Conservation (phyloP, 2,113 vertebrate genomes). For the Rhinoderma darwinii region DNA sequence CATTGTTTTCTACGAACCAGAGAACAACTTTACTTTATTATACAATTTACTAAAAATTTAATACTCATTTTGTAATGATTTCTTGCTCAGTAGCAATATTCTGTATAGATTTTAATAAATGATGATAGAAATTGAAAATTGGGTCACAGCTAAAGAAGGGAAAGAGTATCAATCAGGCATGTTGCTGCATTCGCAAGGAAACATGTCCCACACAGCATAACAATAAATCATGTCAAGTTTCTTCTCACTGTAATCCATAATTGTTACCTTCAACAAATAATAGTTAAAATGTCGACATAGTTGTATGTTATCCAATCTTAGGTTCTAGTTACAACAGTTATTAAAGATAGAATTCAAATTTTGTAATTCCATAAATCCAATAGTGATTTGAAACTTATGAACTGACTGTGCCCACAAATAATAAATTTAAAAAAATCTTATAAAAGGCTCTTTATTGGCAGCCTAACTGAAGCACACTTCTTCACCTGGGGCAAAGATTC, state of each 20-base stretch:
- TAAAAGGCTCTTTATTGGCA: no score
- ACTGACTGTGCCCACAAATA: no score
- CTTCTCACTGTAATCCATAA: slow-evolving; percentile 35
- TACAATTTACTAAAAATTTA: not conserved
- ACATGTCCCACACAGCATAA: slow-evolving; percentile 23
- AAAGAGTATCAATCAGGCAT: slow-evolving; percentile 51
- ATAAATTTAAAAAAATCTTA: no score
- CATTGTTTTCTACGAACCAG: not conserved
- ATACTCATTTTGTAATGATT: slow-evolving; percentile 17
- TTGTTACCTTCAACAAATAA: slow-evolving; percentile 41
- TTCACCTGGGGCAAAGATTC: no score
- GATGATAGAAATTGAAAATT: slow-evolving; percentile 52
- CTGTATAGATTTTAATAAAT: slow-evolving; percentile 42
- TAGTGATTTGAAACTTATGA: no score
- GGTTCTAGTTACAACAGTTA: not conserved
- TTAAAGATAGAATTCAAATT: no score
- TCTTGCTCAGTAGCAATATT: not conserved
- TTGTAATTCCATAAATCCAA: no score
- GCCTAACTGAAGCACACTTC: no score
- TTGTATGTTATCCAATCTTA: not conserved
- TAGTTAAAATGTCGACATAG: slow-evolving; percentile 28
- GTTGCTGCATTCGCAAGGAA: slow-evolving; percentile 10
- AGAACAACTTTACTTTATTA: not conserved
- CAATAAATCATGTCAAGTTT: slow-evolving; percentile 54
- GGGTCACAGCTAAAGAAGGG: slow-evolving; percentile 29